Conservation (phyloP, 1,140 invertebrate genomes). For the Coboldia fuscipes region DNA sequence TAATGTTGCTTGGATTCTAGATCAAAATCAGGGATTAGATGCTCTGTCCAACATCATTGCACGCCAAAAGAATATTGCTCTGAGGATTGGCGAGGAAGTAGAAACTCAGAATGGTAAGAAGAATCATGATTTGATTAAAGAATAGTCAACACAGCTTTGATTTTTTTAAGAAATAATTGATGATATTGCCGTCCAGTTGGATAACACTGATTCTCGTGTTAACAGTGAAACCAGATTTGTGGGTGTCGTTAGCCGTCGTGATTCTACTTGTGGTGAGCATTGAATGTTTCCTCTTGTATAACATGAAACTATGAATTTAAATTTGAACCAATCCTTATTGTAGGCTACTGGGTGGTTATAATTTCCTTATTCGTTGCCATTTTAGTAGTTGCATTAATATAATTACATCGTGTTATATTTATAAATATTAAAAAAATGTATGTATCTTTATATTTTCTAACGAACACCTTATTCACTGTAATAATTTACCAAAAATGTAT, state of each 20-base stretch:
- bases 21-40: constrained; percentile 58
- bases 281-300: constrained; percentile 5
- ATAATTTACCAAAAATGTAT: too few species aligned
- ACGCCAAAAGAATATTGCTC: constrained; percentile 53
- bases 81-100: constrained; percentile 53
- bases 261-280: constrained; percentile 39
- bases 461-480: too few species aligned
- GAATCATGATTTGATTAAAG: too few species aligned
- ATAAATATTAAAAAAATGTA: too few species aligned
- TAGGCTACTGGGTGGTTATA: constrained; percentile 41
- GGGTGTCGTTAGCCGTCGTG: constrained; percentile 36
- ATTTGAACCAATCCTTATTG: constrained; percentile 4
- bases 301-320: constrained; percentile 1
- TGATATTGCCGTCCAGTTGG: constrained; percentile 52
- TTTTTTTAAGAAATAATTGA: constrained; percentile 59
- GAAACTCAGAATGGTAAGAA: constrained; percentile 51
- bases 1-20: too few species aligned
- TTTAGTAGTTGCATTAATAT: constrained; percentile 16
- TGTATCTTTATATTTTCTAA: too few species aligned
- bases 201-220: constrained; percentile 40
- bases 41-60: constrained; percentile 51
- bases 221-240: constrained; percentile 42
- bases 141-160: too few species aligned
- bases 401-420: too few species aligned
- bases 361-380: constrained; percentile 36